phyloP scores from a whole-genome alignment of 2,113 vertebrate genomes.

The Erythrocercus mccallii region DNA sequence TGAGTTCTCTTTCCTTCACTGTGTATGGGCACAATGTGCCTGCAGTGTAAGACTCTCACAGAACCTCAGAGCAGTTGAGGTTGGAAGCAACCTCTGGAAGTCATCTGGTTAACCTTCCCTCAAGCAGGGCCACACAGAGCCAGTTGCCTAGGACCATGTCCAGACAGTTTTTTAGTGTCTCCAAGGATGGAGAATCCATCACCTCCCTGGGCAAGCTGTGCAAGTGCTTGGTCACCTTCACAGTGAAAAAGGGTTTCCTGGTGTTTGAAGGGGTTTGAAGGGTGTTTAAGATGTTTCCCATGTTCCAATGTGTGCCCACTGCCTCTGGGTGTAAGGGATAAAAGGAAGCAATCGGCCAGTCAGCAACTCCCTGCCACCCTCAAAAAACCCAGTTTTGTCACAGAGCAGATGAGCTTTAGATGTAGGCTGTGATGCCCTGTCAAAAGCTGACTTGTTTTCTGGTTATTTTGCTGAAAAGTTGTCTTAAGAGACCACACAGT shows the following conservation, averaged over 20 bases:
- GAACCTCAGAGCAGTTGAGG: not conserved
- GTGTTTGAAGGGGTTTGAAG: not conserved
- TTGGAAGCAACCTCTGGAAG: not conserved
- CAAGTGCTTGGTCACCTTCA: not conserved
- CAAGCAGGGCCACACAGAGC: not conserved
- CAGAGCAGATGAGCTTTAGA: not conserved
- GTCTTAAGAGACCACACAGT: not conserved
- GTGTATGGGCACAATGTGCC: not conserved
- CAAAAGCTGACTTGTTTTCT: not conserved
- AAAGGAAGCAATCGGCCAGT: not conserved
- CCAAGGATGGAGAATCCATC: not conserved
- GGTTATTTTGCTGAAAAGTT: not conserved
- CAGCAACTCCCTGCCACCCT: not conserved
- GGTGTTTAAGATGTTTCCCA: not conserved
- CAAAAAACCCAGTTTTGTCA: not conserved
- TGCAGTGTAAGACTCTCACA: rapidly evolving
- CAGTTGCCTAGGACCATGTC: not conserved
- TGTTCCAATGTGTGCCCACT: not conserved
- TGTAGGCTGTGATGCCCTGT: not conserved
- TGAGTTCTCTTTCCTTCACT: not conserved
- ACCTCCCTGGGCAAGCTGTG: not conserved
- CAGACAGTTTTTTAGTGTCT: not conserved
- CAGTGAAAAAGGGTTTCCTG: not conserved
- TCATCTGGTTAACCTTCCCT: not conserved
- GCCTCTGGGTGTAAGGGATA: not conserved